Evolutionary conservation across 2,888 invertebrate genomes (phyloP).

Genomic region (Acanthococcus lagerstroemiae): DNA sequence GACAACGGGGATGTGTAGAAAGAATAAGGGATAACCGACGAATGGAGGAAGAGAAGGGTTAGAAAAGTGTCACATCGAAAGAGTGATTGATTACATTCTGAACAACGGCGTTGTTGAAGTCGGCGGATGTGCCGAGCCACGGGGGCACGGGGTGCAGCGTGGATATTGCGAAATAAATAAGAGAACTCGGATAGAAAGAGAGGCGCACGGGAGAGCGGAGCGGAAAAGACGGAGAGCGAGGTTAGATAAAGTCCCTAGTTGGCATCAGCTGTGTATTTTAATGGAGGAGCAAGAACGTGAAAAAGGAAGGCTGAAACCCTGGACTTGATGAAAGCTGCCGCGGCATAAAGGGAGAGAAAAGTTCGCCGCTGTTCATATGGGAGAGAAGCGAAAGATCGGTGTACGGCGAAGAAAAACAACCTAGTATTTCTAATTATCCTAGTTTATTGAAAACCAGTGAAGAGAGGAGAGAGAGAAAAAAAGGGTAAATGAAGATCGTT

Average conservation of each 20-base stretch:
- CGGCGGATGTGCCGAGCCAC: slow-evolving; percentile 6
- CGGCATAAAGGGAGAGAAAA: slow-evolving; percentile 10
- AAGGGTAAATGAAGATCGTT: too few relatives aligned
- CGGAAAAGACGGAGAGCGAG: too few relatives aligned
- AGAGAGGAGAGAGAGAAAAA: too few relatives aligned
- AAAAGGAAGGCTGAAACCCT: slow-evolving; percentile 15
- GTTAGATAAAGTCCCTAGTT: slow-evolving; percentile 26
- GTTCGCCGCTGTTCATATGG: too few relatives aligned
- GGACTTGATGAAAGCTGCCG: slow-evolving; percentile 23
- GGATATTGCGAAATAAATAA: slow-evolving; percentile 31
- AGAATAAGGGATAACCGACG: slow-evolving; percentile 28
- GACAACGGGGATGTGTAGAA: slow-evolving; percentile 29
- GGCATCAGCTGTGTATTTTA: slow-evolving; percentile 29
- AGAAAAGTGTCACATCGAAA: slow-evolving; percentile 31
- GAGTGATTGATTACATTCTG: slow-evolving; percentile 30
- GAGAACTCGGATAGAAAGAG: slow-evolving; percentile 3
- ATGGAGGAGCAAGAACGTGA: slow-evolving; percentile 12
- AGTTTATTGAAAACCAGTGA: too few relatives aligned
- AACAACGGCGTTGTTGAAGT: slow-evolving; percentile 30
- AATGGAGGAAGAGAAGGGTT: slow-evolving; percentile 8
- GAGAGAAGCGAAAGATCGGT: too few relatives aligned
- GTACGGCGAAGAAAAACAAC: too few relatives aligned
- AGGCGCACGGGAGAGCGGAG: too few relatives aligned
- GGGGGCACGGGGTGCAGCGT: neutral
- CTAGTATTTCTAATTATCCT: too few relatives aligned